Percentiles rank a stretch among this genome's conserved stretches.
Evolutionary conservation across 2,797 vertebrate genomes (phyloP).

Genomic region (Lemur catta): DNA sequence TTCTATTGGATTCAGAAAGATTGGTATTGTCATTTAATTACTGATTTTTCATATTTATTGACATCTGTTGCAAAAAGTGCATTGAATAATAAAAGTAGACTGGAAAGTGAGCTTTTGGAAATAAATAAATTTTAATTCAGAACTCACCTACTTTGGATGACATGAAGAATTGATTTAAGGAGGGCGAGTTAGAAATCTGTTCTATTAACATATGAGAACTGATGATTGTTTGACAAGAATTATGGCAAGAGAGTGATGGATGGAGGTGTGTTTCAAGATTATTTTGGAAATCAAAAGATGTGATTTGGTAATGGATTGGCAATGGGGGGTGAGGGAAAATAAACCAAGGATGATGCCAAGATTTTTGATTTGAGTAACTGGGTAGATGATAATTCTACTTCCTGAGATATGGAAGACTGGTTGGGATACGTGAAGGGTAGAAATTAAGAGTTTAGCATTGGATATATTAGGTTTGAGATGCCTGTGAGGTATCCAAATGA

Average conservation of each 20-base stretch:
- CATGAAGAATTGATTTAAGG: background rate
- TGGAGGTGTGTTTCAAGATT: background rate
- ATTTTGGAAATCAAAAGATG: background rate
- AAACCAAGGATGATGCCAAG: background rate
- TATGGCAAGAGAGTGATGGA: background rate
- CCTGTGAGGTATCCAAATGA: background rate
- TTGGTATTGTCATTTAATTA: slow-evolving; percentile 2
- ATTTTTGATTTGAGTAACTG: slow-evolving; percentile 6
- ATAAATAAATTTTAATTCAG: background rate
- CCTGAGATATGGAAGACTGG: background rate
- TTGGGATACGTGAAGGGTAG: background rate
- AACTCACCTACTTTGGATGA: background rate
- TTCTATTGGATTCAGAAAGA: slow-evolving; percentile 14
- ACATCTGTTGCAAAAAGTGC: background rate
- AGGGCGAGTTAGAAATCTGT: background rate
- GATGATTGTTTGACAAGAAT: background rate
- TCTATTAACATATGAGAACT: background rate
- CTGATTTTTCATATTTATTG: background rate
- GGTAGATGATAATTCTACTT: background rate
- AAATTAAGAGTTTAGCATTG: background rate
- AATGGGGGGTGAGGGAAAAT: background rate
- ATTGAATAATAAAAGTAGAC: background rate
- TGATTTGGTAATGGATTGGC: background rate
- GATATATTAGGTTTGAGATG: background rate
- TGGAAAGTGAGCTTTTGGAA: slow-evolving; percentile 7